These are phyloP conservation scores for Megaustenia siamemsis DNA, from an alignment of 2,888 invertebrate genomes.

Conservation along the genomic window DNA sequence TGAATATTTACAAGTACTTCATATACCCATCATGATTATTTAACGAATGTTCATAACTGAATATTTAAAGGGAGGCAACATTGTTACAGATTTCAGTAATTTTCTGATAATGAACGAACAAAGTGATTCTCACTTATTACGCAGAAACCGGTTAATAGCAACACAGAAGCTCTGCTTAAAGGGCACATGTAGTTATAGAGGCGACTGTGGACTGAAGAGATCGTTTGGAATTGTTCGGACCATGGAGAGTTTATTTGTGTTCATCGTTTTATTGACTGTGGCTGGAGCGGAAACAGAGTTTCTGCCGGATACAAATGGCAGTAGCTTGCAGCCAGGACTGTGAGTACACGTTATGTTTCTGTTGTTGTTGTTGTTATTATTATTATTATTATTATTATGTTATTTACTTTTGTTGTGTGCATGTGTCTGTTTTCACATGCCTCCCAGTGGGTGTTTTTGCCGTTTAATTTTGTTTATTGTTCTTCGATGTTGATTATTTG, in stretches of 20 bases:
- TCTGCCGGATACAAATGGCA: neutral
- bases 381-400: too few species aligned
- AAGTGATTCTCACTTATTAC: neutral
- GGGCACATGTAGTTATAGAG: neutral
- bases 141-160: neutral
- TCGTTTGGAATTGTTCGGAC: neutral
- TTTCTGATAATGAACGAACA: neutral
- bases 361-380: too few species aligned
- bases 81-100: too few species aligned
- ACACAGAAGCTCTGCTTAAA: neutral
- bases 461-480: neutral
- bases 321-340: constrained; percentile 20
- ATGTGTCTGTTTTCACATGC: too few species aligned
- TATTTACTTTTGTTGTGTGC: too few species aligned
- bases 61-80: too few species aligned
- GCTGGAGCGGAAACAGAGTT: neutral
- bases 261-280: constrained; percentile 20
- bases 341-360: neutral
- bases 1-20: too few species aligned
- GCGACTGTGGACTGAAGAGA: neutral
- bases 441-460: neutral
- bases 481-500: neutral
- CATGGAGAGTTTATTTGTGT: constrained; percentile 3
- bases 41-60: too few species aligned
- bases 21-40: too few species aligned